Evolutionary conservation across 2,797 vertebrate genomes (phyloP).

Genomic region (Labeo calbasu): DNA sequence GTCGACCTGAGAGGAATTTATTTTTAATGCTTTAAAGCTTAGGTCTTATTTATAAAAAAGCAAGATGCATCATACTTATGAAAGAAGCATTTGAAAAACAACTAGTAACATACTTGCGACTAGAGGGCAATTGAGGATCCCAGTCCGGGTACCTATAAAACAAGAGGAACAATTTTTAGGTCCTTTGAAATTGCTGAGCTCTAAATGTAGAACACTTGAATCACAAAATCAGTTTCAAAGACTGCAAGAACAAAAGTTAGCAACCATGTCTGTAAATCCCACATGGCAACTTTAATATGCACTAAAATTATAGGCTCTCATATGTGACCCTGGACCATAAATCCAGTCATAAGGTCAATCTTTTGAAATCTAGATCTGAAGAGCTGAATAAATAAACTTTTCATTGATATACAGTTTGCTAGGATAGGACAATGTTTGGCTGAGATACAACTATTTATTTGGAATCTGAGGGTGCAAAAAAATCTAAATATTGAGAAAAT

Average conservation of each 20-base stretch:
- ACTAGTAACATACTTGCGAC: slow-evolving; percentile 66
- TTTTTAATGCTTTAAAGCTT: neutral
- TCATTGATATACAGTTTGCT: no score
- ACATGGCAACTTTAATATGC: neutral
- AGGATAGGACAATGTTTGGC: no score
- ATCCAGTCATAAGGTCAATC: no score
- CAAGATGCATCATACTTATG: neutral
- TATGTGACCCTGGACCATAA: no score
- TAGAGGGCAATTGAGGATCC: slow-evolving; percentile 73
- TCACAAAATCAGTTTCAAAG: neutral
- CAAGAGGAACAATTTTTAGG: neutral
- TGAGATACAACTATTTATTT: no score
- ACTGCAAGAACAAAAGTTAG: neutral
- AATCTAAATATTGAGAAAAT: no score
- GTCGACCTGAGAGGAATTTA: slow-evolving; percentile 60
- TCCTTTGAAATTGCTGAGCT: neutral
- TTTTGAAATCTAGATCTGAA: no score
- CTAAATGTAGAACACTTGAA: neutral
- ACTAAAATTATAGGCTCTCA: no score
- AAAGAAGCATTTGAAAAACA: neutral
- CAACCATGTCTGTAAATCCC: neutral
- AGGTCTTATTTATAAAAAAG: neutral
- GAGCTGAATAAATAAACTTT: no score
- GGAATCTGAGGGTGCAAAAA: no score
- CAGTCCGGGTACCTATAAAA: slow-evolving; percentile 80